phyloP scores from a whole-genome alignment of 2,113 vertebrate genomes.

The Paedocypris sp. region DNA sequence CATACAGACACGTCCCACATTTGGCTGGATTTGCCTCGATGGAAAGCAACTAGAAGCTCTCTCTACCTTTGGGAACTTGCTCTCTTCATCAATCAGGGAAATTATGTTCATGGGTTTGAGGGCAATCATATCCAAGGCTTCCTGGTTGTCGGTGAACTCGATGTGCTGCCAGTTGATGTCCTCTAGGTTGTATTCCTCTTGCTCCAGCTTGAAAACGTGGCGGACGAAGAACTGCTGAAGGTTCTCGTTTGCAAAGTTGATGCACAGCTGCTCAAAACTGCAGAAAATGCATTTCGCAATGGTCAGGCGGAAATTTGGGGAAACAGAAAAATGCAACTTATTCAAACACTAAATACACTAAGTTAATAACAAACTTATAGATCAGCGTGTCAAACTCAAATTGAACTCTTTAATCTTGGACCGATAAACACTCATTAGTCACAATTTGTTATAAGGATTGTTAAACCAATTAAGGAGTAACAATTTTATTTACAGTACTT shows the following conservation, averaged over 20 bases:
- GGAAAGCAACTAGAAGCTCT: background rate
- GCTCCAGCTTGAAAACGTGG: conserved; percentile 96
- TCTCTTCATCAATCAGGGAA: conserved; percentile 95
- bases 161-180: conserved; percentile 98
- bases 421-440: no score
- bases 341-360: no score
- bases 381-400: no score
- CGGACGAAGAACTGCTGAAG: conserved; percentile 96
- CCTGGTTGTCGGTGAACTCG: conserved; percentile 97
- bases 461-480: no score
- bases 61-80: conserved; percentile 89
- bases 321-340: no score
- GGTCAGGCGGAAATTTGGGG: no score
- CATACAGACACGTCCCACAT: background rate
- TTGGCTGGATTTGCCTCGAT: no score
- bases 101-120: conserved; percentile 98
- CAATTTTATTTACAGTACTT: no score
- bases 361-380: no score
- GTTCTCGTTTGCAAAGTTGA: conserved; percentile 98
- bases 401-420: no score
- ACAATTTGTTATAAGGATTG: no score
- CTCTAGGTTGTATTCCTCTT: conserved; percentile 96
- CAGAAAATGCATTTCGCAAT: no score
- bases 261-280: conserved; percentile 97
- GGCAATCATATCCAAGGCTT: conserved; percentile 96